These are phyloP conservation scores for Scleropages formosus DNA, from an alignment of 2,797 vertebrate genomes.

Conservation along the genomic window DNA sequence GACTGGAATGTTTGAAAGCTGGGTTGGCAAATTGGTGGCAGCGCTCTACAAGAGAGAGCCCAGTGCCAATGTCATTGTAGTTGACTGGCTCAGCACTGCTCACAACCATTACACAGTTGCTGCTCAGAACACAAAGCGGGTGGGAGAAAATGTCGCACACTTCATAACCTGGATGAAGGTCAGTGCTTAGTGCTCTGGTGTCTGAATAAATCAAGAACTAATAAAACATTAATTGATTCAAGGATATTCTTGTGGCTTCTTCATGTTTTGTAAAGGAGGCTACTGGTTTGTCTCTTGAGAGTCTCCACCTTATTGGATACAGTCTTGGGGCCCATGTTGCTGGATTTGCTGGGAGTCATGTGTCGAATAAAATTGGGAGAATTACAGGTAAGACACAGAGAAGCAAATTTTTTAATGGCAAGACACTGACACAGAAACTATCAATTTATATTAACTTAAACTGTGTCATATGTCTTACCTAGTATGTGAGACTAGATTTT, in stretches of 20 bases:
- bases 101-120: conserved; percentile 75
- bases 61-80: conserved; percentile 71
- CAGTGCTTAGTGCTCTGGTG: conserved; percentile 37
- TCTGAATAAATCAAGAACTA: background rate
- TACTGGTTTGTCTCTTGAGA: conserved; percentile 64
- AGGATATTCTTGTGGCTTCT: background rate
- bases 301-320: conserved; percentile 77
- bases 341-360: conserved; percentile 73
- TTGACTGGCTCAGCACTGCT: conserved; percentile 72
- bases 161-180: conserved; percentile 79
- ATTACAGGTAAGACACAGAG: conserved; percentile 68
- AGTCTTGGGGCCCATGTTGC: conserved; percentile 77
- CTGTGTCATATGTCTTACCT: background rate
- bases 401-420: background rate
- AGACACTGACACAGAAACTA: background rate
- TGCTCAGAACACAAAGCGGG: conserved; percentile 68
- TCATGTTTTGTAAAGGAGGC: conserved; percentile 55
- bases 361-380: conserved; percentile 68
- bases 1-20: conserved; percentile 75
- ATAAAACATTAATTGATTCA: background rate
- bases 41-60: conserved; percentile 68
- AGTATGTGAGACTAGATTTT: background rate
- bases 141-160: conserved; percentile 66
- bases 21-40: conserved; percentile 70
- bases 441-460: background rate